These are phyloP conservation scores for Poeciliopsis retropinna DNA, from an alignment of 2,113 vertebrate genomes.

Conservation along the genomic window DNA sequence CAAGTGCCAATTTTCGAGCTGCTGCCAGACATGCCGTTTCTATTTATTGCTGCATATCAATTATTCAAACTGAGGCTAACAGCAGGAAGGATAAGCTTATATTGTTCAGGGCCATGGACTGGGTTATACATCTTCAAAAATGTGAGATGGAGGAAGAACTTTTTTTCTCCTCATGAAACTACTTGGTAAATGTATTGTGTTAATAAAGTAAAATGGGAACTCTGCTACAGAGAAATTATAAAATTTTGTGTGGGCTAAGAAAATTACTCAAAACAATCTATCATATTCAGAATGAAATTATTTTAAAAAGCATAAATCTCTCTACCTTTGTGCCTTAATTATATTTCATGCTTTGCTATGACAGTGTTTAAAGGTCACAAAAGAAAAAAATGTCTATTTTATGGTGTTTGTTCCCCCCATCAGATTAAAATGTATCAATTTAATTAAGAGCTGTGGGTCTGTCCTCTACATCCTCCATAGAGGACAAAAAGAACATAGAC, in stretches of 20 bases:
- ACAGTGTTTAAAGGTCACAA: constrained; percentile 30
- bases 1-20: constrained; percentile 54
- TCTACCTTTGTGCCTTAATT: constrained; percentile 1
- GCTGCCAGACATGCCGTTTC: constrained; percentile 50
- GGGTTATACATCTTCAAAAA: constrained; percentile 54
- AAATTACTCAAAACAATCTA: not conserved
- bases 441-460: constrained; percentile 65
- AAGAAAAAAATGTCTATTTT: constrained; percentile 32
- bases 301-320: constrained; percentile 25
- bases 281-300: constrained; percentile 15
- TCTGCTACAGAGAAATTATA: not conserved
- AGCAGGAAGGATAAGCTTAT: constrained; percentile 54
- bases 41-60: constrained; percentile 63
- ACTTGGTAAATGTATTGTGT: not conserved
- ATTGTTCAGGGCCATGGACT: constrained; percentile 60
- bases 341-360: not conserved
- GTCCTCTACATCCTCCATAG: constrained; percentile 40
- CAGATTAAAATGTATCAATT: constrained; percentile 33
- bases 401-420: constrained; percentile 48
- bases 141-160: constrained; percentile 43
- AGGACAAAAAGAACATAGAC: constrained; percentile 53
- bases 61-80: constrained; percentile 70
- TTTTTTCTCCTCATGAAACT: constrained; percentile 28
- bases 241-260: not conserved
- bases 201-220: constrained; percentile 5